Conservation (phyloP, 2,113 vertebrate genomes). For the Caracal caracal region DNA sequence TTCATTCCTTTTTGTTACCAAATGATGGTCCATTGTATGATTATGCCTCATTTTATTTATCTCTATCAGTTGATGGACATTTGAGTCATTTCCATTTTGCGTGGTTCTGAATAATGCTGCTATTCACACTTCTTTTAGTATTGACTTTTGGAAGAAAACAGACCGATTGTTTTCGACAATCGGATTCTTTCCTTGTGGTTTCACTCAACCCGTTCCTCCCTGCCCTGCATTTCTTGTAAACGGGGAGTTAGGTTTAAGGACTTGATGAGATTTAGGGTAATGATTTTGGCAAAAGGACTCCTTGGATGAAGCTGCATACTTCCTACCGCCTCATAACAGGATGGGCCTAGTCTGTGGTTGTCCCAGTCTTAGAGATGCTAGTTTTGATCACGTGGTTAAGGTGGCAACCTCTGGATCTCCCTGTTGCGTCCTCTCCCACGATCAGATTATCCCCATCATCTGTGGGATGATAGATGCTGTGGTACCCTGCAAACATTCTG, state of each 20-base stretch:
- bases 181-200: background rate
- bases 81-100: background rate
- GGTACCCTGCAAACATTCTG: background rate
- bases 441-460: background rate
- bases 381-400: background rate
- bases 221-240: background rate
- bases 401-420: background rate
- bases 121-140: background rate
- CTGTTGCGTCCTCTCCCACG: background rate
- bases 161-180: background rate
- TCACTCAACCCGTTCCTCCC: background rate
- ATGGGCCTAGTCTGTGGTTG: background rate
- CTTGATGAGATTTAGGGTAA: background rate
- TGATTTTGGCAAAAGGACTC: background rate
- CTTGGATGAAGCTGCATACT: background rate
- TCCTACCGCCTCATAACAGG: background rate
- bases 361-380: too few species aligned
- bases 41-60: background rate
- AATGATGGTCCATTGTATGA: background rate
- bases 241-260: background rate
- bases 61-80: background rate
- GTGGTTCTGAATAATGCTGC: background rate
- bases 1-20: constrained; percentile 2
- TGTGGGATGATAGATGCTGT: background rate
- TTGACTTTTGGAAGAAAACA: constrained; percentile 28